Conservation (phyloP, 2,797 vertebrate genomes). For the Euphonia xanthogaster region DNA sequence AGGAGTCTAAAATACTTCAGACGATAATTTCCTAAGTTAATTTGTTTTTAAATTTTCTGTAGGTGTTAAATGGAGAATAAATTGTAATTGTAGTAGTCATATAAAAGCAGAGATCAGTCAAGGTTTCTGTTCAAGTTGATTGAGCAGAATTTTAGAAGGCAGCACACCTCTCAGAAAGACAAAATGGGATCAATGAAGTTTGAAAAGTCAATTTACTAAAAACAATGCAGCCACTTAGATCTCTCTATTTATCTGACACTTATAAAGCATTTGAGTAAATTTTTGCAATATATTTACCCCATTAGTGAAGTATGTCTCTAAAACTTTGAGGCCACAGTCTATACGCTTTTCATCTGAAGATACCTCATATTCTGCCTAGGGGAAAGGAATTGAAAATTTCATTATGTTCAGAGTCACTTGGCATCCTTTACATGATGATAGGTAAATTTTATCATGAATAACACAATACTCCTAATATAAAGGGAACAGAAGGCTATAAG, state of each 20-base stretch:
- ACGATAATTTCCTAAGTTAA: not conserved
- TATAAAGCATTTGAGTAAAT: not conserved
- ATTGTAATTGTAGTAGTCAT: not conserved
- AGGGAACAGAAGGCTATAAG: not conserved
- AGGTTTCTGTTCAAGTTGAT: not conserved
- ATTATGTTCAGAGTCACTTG: not conserved
- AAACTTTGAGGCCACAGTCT: conserved; percentile 83
- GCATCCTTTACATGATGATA: not conserved
- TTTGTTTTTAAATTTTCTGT: not conserved
- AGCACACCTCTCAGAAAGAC: not conserved
- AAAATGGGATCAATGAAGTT: not conserved
- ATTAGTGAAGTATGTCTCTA: conserved; percentile 87
- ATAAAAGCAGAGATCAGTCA: not conserved
- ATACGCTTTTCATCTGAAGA: conserved; percentile 87
- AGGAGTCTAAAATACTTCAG: not conserved
- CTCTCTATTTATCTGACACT: not conserved
- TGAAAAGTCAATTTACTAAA: not conserved
- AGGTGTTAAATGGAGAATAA: not conserved
- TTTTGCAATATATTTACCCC: conserved; percentile 75
- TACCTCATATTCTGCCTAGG: conserved; percentile 88
- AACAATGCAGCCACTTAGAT: not conserved
- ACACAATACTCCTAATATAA: not conserved
- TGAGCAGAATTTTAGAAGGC: not conserved
- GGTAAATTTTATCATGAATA: not conserved
- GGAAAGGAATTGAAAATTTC: not conserved